Evolutionary conservation across 2,113 vertebrate genomes (phyloP), one percentile per base, ranked within the genome.

Genomic region (Saguinus imperator): DNA sequence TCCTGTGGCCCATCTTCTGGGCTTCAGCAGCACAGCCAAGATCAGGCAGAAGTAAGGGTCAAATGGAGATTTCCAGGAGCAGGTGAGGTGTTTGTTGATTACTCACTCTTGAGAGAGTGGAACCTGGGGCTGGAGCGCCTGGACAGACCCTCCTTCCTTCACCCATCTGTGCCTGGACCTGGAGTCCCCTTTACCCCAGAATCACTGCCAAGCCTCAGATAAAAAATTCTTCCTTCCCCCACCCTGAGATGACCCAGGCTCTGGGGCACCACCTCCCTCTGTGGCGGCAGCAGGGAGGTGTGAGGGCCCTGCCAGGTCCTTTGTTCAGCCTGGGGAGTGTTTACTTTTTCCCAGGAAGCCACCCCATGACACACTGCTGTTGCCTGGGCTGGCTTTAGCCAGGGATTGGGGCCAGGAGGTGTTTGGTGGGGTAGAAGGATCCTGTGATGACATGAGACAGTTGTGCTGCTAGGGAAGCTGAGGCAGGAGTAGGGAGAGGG

Each of bases 271-370:
- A 29, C 82, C 79, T 91, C 57, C 50, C 25, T 48, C 64, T 18
- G 8, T 32, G n/a, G 64, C 70, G 40, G 73, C 48, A 48, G 89
- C 32, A 50, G 92, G 80, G 88, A 73, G 81, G 83, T 81, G 37
- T 76, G 58, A 84, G n/a, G 16, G 48, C 83, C 55, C 87, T 73
- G 94, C 95, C 87, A 90, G 52, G 4, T 18, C 91, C 48, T 97
- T 96, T 97, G 94, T 96, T 97, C 76, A 25, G 84, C 61, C 25
- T 29, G 11, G 80, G 73, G 95, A 91, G 70, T 96, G 87, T 95
- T 95, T 94, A 79, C 82, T 96, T 94, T 95, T 91, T 82, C 93
- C 91, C 93, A 81, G 96, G 95, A 95, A 97, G 88, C 93, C 32
- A n/a, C 77, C 95, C 55, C 45, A 14, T 25, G 40, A 68, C 18